These are phyloP conservation scores for Gallirallus australis DNA, from an alignment of 2,797 vertebrate genomes.

Conservation along the genomic window DNA sequence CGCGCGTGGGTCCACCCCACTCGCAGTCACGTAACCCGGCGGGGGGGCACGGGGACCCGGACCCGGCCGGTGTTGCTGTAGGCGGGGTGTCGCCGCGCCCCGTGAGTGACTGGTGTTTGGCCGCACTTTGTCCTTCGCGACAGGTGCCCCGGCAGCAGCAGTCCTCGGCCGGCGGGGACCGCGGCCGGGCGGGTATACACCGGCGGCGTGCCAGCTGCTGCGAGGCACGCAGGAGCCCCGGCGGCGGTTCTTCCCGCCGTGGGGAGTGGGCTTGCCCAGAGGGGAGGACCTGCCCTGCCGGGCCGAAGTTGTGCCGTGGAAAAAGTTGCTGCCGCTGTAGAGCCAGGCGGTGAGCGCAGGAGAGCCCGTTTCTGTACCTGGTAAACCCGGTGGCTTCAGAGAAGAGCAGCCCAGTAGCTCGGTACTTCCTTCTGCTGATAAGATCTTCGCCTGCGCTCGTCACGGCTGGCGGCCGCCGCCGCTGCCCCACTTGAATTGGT, in stretches of 20 bases:
- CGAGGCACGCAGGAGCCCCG: neutral
- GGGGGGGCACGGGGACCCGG: neutral
- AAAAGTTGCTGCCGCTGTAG: neutral
- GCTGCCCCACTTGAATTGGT: neutral
- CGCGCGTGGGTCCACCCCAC: neutral
- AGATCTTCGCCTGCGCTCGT: conserved; percentile 43
- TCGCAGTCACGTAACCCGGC: neutral
- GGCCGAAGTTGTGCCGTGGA: neutral
- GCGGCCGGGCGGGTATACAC: too few species aligned
- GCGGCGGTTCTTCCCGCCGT: too few species aligned
- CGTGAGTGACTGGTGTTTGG: neutral
- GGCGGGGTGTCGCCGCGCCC: neutral
- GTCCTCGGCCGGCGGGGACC: neutral
- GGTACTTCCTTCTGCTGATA: conserved; percentile 60
- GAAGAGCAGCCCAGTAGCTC: conserved; percentile 8
- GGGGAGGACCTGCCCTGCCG: neutral
- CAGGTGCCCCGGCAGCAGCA: neutral
- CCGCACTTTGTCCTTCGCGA: too few species aligned
- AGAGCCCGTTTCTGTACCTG: neutral
- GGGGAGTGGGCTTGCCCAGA: too few species aligned
- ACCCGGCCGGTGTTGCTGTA: neutral
- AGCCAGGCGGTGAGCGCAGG: neutral
- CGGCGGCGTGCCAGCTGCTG: too few species aligned
- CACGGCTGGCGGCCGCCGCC: conserved; percentile 15
- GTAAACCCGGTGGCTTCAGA: conserved; percentile 32